Conservation (phyloP, 2,797 vertebrate species). For the Poliocrania exsul region DNA sequence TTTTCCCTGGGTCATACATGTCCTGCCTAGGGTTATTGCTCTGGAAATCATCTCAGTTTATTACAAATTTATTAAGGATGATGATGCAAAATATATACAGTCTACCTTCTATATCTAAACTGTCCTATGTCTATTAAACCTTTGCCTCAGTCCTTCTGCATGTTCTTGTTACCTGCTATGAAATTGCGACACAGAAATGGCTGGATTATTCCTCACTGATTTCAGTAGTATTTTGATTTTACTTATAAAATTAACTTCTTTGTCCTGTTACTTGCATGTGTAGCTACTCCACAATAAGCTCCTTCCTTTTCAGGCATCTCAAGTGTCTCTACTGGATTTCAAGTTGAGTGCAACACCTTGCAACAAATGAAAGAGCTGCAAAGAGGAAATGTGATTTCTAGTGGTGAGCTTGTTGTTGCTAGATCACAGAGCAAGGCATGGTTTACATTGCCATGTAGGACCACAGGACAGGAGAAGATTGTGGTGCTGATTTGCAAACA, state of each 20-base stretch:
- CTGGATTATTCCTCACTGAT: neutral
- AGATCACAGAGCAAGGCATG: neutral
- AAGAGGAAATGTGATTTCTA: neutral
- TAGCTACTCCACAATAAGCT: slow-evolving; percentile 18
- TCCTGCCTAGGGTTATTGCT: neutral
- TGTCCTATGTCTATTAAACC: neutral
- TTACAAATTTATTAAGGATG: neutral
- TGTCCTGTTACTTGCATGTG: neutral
- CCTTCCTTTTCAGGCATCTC: slow-evolving; percentile 16
- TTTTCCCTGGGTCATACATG: neutral
- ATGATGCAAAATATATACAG: neutral
- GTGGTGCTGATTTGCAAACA: neutral
- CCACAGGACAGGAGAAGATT: neutral
- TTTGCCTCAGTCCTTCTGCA: neutral
- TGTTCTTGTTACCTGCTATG: neutral
- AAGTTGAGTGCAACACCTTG: neutral
- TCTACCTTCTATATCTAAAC: neutral
- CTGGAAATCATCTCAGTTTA: neutral
- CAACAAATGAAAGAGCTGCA: neutral
- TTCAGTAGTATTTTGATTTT: neutral
- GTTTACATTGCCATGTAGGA: neutral
- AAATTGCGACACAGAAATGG: neutral
- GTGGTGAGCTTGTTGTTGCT: neutral
- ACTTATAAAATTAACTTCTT: slow-evolving; percentile 29
- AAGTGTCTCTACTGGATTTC: neutral